phyloP scores from a whole-genome alignment of 1,140 invertebrate genomes.

The Drosophila burlai region DNA sequence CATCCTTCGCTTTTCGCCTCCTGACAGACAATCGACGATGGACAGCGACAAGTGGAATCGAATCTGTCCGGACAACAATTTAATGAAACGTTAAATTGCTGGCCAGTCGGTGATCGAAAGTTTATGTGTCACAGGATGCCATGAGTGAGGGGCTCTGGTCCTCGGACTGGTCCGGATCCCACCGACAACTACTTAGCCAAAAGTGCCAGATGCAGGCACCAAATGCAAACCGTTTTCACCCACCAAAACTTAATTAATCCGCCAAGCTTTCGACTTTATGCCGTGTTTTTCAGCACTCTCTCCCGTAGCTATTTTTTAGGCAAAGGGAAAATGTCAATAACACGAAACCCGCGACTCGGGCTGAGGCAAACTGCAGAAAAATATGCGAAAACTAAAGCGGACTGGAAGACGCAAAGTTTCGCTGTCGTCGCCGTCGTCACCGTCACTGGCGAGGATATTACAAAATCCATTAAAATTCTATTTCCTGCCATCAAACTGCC shows the following conservation, averaged over 20 bases:
- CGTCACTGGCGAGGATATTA: conserved; percentile 63
- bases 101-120: conserved; percentile 5
- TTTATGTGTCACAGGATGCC: conserved; percentile 1
- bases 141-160: conserved; percentile 6
- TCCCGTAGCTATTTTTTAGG: conserved; percentile 5
- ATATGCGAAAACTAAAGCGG: conserved; percentile 35
- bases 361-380: conserved; percentile 40
- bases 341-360: conserved; percentile 27
- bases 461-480: conserved; percentile 84
- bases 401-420: conserved; percentile 61
- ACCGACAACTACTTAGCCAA: conserved; percentile 29
- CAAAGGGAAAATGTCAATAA: conserved; percentile 51
- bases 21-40: conserved; percentile 10
- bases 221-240: conserved; percentile 45
- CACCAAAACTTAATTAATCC: conserved; percentile 62
- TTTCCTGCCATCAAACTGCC: conserved; percentile 83
- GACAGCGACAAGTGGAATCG: conserved; percentile 38
- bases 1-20: conserved; percentile 17
- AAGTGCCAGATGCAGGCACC: conserved; percentile 18
- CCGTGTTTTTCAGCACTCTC: conserved; percentile 9
- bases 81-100: conserved; percentile 51
- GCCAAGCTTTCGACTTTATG: conserved; percentile 27
- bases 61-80: conserved; percentile 48
- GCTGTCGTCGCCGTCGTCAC: conserved; percentile 30
- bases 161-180: background rate